Conservation (phyloP, 2,888 invertebrate genomes). For the Erebia palarica region DNA sequence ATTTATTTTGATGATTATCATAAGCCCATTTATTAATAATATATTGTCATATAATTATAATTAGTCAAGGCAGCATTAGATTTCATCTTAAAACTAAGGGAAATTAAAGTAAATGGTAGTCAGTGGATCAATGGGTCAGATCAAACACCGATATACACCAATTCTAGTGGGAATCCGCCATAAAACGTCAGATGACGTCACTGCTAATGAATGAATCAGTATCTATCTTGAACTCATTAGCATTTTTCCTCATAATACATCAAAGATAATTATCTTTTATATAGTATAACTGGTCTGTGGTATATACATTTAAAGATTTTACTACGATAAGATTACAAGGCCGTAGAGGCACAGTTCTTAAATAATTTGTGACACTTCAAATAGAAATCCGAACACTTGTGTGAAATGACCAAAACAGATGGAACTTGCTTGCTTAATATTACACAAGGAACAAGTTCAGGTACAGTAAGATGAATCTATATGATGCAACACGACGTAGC, state of each 20-base stretch:
- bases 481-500: too few species aligned
- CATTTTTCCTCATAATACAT: not conserved
- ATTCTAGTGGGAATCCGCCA: slow-evolving; percentile 23
- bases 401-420: not conserved
- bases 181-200: slow-evolving; percentile 24
- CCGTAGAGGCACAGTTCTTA: not conserved
- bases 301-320: not conserved
- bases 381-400: not conserved
- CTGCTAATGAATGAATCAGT: slow-evolving; percentile 22
- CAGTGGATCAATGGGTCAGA: slow-evolving; percentile 31
- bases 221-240: not conserved
- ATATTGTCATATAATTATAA: too few species aligned
- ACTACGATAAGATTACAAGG: not conserved
- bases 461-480: too few species aligned
- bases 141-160: slow-evolving; percentile 22
- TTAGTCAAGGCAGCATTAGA: not conserved
- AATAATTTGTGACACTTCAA: not conserved
- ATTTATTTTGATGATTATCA: too few species aligned
- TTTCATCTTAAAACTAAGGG: not conserved
- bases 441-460: too few species aligned
- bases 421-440: too few species aligned
- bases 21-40: too few species aligned
- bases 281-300: too few species aligned
- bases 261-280: too few species aligned
- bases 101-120: slow-evolving; percentile 6